Evolutionary conservation across 64 coral and sea anemone genomes (phyloP).

Genomic region (Montipora efflorescens): DNA sequence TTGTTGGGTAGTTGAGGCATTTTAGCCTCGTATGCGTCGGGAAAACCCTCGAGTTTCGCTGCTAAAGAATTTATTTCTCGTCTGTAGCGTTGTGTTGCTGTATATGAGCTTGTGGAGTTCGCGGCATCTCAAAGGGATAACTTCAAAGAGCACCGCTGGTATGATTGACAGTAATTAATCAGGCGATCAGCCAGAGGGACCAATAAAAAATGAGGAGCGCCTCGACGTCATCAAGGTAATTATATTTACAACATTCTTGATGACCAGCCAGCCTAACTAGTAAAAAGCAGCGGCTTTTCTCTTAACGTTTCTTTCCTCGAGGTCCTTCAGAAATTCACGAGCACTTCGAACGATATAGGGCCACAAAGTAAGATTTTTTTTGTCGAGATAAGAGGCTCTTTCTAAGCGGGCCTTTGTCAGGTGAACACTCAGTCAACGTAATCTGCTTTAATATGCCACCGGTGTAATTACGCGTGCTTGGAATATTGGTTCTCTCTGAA

Average conservation of each 20-base stretch:
- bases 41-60: conserved; percentile 49
- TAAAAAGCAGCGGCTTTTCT: conserved; percentile 31
- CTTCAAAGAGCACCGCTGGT: conserved; percentile 63
- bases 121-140: conserved; percentile 75
- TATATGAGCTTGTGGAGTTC: conserved; percentile 77
- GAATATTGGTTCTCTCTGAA: not conserved
- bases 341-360: conserved; percentile 32
- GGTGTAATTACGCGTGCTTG: not conserved
- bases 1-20: conserved; percentile 97
- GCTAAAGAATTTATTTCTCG: conserved; percentile 41
- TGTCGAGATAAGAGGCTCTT: conserved; percentile 11
- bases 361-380: not conserved
- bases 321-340: conserved; percentile 9
- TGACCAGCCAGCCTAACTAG: conserved; percentile 50
- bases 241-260: conserved; percentile 73
- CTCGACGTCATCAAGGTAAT: conserved; percentile 33
- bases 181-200: conserved; percentile 69
- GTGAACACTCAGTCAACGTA: conserved; percentile 1
- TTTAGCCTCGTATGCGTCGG: conserved; percentile 67
- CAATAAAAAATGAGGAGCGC: conserved; percentile 54
- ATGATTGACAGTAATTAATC: conserved; percentile 89
- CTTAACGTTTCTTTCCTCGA: not conserved
- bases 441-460: conserved; percentile 3
- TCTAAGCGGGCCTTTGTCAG: not conserved
- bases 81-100: conserved; percentile 65